Conservation (phyloP, 2,113 vertebrate genomes). For the Chrysochloris asiatica region DNA sequence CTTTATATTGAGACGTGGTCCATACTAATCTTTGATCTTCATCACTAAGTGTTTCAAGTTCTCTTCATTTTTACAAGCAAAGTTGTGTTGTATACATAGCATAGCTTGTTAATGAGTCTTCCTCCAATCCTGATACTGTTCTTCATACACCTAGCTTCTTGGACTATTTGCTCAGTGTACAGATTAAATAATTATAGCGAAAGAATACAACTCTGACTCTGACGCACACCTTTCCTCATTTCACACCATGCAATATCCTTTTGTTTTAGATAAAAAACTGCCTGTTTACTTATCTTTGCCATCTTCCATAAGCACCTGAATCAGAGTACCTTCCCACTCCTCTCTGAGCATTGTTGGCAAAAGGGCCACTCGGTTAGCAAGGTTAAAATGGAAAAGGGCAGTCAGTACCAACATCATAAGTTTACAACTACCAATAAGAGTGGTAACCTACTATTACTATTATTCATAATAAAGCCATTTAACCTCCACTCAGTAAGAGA, state of each 20-base stretch:
- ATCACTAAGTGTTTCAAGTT: neutral
- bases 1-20: neutral
- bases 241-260: neutral
- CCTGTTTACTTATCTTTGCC: neutral
- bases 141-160: neutral
- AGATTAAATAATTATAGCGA: neutral
- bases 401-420: neutral
- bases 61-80: neutral
- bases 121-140: neutral
- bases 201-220: neutral
- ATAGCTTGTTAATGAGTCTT: neutral
- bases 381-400: neutral
- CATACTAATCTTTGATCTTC: neutral
- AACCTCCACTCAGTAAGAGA: conserved; percentile 55
- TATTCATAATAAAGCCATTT: conserved; percentile 61
- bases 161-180: neutral
- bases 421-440: neutral
- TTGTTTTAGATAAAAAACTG: neutral
- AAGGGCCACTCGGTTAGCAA: neutral
- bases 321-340: neutral
- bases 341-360: neutral
- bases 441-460: conserved; percentile 46
- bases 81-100: neutral
- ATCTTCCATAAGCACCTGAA: neutral
- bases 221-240: neutral